Base-by-base conservation (phyloP, 2,797 vertebrate genomes). In the Esox lucius region DNA sequence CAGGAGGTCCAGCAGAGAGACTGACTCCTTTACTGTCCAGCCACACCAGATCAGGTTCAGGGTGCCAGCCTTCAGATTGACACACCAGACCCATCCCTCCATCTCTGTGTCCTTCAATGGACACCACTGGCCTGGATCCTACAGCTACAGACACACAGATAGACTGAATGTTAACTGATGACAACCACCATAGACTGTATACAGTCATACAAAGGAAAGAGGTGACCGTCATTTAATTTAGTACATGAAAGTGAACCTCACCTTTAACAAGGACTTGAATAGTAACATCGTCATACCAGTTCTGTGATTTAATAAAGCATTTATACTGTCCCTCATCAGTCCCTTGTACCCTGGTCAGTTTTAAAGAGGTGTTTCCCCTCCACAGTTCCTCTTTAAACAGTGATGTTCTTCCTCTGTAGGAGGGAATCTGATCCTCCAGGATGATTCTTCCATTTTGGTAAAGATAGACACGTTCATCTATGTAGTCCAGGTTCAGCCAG, bases 331-430 rank as follows among this genome's bases (percentile, higher is more conserved):
- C 59, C 7, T 61, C 59, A 61, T 61, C 59, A 61, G 59, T 24
- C 2, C 6, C 59, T 26, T 61, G 59, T 22, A 61, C 59, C n/a
- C 22, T 61, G 24, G 59, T 22, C 59, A 61, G 59, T 61, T 61
- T 61, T 4, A 61, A 61, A 26, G 59, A 61, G 59, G 22, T 13
- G 59, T 61, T 61, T 5, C 33, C 35, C 49, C 28, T n/a, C 48
- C 49, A n/a, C 49, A 71, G 70, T 19, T 53, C 49, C 49, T 53
- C 49, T 53, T 53, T n/a, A 53, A 53, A 53, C 49, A 53, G 49
- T 53, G 17, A 53, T 17, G 49, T 53, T 53, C 49, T 53, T 53
- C 5, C 49, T n/a, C 5, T 53, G 7, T 53, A 53, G 17, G 49
- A 19, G 17, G 4, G 49, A 53, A 53, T 53, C 49, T 31, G 28